Evolutionary conservation across 2,113 vertebrate species (phyloP).

Genomic region (Lasiurus cinereus): DNA sequence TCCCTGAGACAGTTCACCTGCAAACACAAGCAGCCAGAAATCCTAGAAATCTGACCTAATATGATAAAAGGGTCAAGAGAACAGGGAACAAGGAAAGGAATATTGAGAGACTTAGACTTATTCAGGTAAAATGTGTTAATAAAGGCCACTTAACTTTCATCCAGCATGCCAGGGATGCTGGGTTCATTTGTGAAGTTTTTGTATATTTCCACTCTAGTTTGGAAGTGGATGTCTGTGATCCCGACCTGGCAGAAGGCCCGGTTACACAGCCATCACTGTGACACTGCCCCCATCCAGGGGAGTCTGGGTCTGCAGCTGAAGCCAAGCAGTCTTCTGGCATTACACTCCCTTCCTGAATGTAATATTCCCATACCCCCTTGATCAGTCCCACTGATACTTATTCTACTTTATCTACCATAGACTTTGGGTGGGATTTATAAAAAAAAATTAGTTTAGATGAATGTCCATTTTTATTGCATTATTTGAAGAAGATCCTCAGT

Average conservation of each 20-base stretch:
- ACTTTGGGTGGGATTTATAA: not conserved
- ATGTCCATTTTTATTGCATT: not conserved
- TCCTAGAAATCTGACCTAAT: not conserved
- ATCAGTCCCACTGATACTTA: not conserved
- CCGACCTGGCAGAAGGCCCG: not conserved
- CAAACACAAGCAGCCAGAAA: not conserved
- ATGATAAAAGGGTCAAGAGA: not conserved
- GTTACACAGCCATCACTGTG: not conserved
- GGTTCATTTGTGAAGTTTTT: not conserved
- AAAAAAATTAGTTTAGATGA: not conserved
- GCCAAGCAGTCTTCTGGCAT: not conserved
- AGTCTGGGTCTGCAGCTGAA: not conserved
- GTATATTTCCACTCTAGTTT: not conserved
- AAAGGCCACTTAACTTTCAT: not conserved
- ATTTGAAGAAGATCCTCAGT: not conserved
- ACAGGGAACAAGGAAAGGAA: not conserved
- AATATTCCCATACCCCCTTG: rapidly evolving
- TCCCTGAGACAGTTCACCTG: not conserved
- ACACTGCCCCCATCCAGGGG: rapidly evolving
- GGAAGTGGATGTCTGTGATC: not conserved
- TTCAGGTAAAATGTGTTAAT: not conserved
- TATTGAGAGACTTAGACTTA: not conserved
- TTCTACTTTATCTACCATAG: not conserved
- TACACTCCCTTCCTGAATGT: not conserved
- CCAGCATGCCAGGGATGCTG: too few relatives aligned